Conservation (phyloP, 2,797 vertebrate species). For the Limnodromus scolopaceus region DNA sequence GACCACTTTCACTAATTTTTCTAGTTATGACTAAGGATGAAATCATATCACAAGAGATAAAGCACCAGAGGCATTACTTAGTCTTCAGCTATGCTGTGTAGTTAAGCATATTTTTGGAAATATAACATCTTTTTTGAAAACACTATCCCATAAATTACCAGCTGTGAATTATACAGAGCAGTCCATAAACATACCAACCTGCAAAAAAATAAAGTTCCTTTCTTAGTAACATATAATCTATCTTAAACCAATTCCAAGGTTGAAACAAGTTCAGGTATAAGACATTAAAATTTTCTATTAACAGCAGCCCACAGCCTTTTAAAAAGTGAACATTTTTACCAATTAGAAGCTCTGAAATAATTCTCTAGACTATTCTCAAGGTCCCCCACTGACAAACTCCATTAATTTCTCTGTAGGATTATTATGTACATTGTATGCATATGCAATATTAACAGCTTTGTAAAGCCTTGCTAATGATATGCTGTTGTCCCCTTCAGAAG, state of each 20-base stretch:
- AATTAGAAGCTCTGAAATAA: not conserved
- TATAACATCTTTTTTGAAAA: not conserved
- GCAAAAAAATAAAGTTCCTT: not conserved
- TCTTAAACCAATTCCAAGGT: not conserved
- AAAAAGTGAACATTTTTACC: not conserved
- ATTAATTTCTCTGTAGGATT: not conserved
- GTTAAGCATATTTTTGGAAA: not conserved
- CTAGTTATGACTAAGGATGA: not conserved
- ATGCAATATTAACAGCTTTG: not conserved
- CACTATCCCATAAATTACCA: not conserved
- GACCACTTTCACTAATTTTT: slow-evolving; percentile 16
- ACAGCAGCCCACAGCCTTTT: not conserved
- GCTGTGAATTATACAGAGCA: not conserved
- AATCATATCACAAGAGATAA: not conserved
- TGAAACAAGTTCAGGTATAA: not conserved
- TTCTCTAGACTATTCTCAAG: not conserved
- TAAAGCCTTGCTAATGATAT: not conserved
- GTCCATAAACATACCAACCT: not conserved
- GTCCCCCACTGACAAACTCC: not conserved
- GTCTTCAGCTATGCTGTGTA: not conserved
- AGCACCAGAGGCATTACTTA: not conserved
- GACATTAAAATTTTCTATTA: not conserved
- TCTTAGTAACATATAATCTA: not conserved
- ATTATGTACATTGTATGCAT: not conserved
- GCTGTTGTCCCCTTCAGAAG: not conserved